Evolutionary conservation across 2,797 vertebrate genomes (phyloP), one percentile per base, ranked within the genome.

Genomic region (Sus cebifrons): DNA sequence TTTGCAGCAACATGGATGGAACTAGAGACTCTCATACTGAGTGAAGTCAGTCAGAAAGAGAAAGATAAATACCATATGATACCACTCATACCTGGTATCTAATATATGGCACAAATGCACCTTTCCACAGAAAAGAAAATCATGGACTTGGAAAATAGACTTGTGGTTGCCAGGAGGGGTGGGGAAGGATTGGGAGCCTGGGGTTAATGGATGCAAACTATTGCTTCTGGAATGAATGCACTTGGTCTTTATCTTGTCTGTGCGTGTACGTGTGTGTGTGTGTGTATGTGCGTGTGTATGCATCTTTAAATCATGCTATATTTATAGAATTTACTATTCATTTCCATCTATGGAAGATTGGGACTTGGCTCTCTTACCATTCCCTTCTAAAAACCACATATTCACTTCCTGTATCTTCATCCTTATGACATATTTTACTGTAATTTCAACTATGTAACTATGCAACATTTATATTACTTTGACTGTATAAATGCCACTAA

Each of bases 381-480:
- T 58, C 1, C 25, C 23, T 36, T 68, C 67, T 1, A 5, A 29
- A 91, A 93, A 84, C 5, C 25, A 93, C 60, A 52, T 23, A 54
- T 64, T 90, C 21, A 32, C 9, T 49, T 32, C 10, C 49, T 65
- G 32, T 36, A n/a, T 10, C 13, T 56, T 77, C 1, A 27, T 36
- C 17, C 8, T 70, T 92, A 25, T 16, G 18, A 52, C 5, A 29
- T 25, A 86, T 20, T 83, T 78, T 68, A 49, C 65, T 20, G 1
- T 6, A 81, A 83, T 16, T 83, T 86, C 71, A 1, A 44, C 40
- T 86, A 83, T 58, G 12, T 40, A 85, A 70, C 4, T 54, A 12
- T 70, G 15, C 2, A 82, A 11, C 18, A 77, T 71, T 75, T 81
- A 25, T 15, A 71, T 81, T 75, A 87, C 84, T 87, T 74, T 89